Conservation (phyloP, 2,888 invertebrate genomes). For the Conchocele bisecta region DNA sequence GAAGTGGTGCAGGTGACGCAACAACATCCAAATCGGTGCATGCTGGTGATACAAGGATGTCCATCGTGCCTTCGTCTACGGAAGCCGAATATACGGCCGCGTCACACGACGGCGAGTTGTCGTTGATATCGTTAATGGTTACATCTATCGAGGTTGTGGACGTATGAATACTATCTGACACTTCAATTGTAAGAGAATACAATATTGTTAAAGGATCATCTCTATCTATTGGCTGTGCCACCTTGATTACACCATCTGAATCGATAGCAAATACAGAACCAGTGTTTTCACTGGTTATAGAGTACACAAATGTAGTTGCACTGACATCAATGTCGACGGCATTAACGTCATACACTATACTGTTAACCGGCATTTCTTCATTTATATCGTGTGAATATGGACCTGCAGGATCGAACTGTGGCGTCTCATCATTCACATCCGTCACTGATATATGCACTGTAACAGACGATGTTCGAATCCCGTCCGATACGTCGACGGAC, state of each 20-base stretch:
- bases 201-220: slow-evolving; percentile 51
- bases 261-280: slow-evolving; percentile 61
- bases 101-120: slow-evolving; percentile 68
- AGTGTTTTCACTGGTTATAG: slow-evolving; percentile 62
- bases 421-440: slow-evolving; percentile 71
- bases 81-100: slow-evolving; percentile 40
- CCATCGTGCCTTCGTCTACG: slow-evolving; percentile 60
- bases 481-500: slow-evolving; percentile 62
- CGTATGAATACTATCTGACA: slow-evolving; percentile 55
- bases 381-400: slow-evolving; percentile 40
- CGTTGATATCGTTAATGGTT: slow-evolving; percentile 72
- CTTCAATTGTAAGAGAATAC: slow-evolving; percentile 59
- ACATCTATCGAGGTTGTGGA: slow-evolving; percentile 59
- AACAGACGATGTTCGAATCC: slow-evolving; percentile 95
- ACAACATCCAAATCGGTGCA: slow-evolving; percentile 67
- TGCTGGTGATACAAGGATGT: slow-evolving; percentile 45
- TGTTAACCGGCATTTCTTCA: slow-evolving; percentile 51
- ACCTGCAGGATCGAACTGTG: slow-evolving; percentile 60
- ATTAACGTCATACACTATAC: slow-evolving; percentile 39
- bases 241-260: slow-evolving; percentile 58
- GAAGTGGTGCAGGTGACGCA: slow-evolving; percentile 24
- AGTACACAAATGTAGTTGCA: slow-evolving; percentile 57
- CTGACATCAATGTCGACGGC: slow-evolving; percentile 70
- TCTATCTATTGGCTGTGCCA: slow-evolving; percentile 57
- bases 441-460: slow-evolving; percentile 82